Percentiles rank a stretch among this genome's conserved stretches.
Conservation (phyloP, 2,888 invertebrate genomes). For the Lapara coniferarum region DNA sequence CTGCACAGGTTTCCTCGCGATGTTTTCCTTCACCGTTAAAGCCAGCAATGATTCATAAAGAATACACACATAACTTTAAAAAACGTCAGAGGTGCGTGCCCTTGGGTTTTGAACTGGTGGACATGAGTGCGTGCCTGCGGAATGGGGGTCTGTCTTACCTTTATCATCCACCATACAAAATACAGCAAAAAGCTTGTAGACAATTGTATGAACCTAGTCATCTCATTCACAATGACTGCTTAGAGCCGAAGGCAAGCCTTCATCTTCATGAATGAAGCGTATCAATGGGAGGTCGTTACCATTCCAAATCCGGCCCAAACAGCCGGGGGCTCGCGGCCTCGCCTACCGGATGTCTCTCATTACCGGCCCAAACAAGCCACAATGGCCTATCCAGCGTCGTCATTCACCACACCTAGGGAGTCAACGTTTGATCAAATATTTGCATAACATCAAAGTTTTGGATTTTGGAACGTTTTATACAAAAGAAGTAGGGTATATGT, state of each 20-base stretch:
- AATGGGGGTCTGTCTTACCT: too few relatives aligned
- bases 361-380: constrained; percentile 44
- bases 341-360: constrained; percentile 61
- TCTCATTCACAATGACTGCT: too few relatives aligned
- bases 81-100: too few relatives aligned
- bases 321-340: constrained; percentile 24
- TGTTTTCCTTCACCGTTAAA: too few relatives aligned
- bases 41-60: too few relatives aligned
- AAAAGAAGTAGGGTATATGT: background rate
- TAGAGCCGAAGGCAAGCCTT: background rate
- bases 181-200: too few relatives aligned
- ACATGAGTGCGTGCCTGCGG: too few relatives aligned
- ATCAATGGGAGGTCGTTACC: background rate
- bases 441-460: background rate
- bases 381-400: constrained; percentile 36
- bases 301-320: background rate
- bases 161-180: too few relatives aligned
- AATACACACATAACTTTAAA: too few relatives aligned
- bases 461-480: background rate
- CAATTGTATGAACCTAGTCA: too few relatives aligned
- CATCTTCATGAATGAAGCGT: background rate
- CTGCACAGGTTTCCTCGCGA: too few relatives aligned
- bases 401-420: constrained; percentile 11
- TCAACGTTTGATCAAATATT: constrained; percentile 2
- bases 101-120: too few relatives aligned